Conservation (phyloP, 2,113 vertebrate species). For the Gobius niger region DNA sequence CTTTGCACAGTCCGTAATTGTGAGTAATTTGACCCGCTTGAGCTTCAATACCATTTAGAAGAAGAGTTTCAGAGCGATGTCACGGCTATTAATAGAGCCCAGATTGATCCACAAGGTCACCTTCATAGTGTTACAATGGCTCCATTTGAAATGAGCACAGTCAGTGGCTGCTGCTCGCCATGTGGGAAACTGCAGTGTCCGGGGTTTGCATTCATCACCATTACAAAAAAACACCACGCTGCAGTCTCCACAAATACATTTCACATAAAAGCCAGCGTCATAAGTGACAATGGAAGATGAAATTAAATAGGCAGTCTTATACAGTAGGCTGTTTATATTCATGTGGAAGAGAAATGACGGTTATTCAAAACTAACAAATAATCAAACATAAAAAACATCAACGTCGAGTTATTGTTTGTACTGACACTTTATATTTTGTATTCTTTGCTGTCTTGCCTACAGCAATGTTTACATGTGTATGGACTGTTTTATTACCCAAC, state of each 20-base stretch:
- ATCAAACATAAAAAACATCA: too few species aligned
- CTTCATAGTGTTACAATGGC: slow-evolving; percentile 61
- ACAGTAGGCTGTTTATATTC: background rate
- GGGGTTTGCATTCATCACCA: slow-evolving; percentile 28
- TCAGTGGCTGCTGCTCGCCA: slow-evolving; percentile 25
- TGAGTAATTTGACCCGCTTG: slow-evolving; percentile 23
- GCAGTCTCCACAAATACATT: slow-evolving; percentile 6
- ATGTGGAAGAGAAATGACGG: too few species aligned
- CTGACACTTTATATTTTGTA: too few species aligned
- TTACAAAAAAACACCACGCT: slow-evolving; percentile 22
- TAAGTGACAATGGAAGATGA: background rate
- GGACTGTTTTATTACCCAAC: background rate
- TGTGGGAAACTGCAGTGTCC: background rate
- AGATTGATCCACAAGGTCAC: slow-evolving; percentile 70
- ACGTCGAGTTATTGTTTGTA: too few species aligned
- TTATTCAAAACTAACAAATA: too few species aligned
- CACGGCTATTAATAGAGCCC: slow-evolving; percentile 49
- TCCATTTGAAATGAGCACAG: slow-evolving; percentile 38
- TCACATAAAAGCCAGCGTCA: background rate
- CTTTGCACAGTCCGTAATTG: background rate
- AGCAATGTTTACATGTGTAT: background rate
- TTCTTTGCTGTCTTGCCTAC: too few species aligned
- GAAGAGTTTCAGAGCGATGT: slow-evolving; percentile 24
- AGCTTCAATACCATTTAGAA: slow-evolving; percentile 21
- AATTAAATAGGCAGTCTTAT: background rate